Base-by-base conservation (phyloP, 1,140 invertebrate genomes). In the Melitaea cinxia region DNA sequence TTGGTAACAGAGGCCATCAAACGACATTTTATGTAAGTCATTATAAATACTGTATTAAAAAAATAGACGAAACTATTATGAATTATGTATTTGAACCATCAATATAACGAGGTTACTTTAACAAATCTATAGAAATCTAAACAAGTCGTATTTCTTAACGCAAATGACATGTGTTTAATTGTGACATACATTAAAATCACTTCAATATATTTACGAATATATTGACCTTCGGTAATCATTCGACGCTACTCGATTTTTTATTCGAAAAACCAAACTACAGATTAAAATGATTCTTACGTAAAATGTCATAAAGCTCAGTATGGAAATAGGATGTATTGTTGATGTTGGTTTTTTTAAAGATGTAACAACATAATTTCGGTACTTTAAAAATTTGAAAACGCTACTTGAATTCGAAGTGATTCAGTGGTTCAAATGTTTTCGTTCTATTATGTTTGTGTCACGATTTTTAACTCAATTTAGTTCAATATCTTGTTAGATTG, bases 121-220 rank as follows among this genome's bases (percentile, higher is more conserved):
- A 49, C 28, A 60, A 45, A 53, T 62, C 19, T 28, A 53, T 30
- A 61, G 4, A 62, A 53, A 62, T 53, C 59, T 33, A 33, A 33
- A 61, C 6, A 62, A 53, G 54, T 53, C 59, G 49, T 53, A 50
- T 62, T 62, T 42, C 59, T 17, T 62, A 62, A 62, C 59, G 23
- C 10, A 54, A 62, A 62, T 65, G 49, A 65, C 37, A 65, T 59
- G 54, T 37, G 30, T 65, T 65, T 55, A 65, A 55, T 24, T 65
- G 50, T 59, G 56, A 47, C 63, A 65, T 26, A 65, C 63, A 53
- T 65, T 65, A 24, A 35, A 54, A 62, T 54, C 42, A 12, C 49
- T 53, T 62, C 35, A 62, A 65, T 50, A 26, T 42, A 45, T 65
- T 52, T 49, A 52, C 63, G 47, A 35, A 58, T 65, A 35, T 45